Conservation (phyloP, 2,113 vertebrate species). For the Miniopterus natalensis region DNA sequence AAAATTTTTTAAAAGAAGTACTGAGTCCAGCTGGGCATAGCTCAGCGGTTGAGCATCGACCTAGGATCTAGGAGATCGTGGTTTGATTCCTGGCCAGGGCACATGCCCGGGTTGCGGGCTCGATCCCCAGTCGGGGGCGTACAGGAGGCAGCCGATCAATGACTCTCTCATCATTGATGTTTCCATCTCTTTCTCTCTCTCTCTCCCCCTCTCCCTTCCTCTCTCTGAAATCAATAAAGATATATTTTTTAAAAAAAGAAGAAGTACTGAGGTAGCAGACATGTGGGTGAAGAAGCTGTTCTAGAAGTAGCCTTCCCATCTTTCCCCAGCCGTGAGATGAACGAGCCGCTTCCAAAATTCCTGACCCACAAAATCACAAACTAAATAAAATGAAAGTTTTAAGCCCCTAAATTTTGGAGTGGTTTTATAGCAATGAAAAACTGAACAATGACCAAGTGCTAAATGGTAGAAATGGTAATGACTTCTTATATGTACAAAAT, state of each 20-base stretch:
- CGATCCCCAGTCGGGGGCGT: too few relatives aligned
- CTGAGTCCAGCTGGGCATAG: too few relatives aligned
- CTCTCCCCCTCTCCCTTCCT: too few relatives aligned
- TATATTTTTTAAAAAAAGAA: neutral
- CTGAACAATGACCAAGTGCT: neutral
- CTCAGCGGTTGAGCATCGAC: too few relatives aligned
- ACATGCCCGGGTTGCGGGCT: too few relatives aligned
- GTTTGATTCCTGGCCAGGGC: too few relatives aligned
- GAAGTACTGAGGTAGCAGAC: neutral
- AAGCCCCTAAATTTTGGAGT: neutral
- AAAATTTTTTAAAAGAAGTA: too few relatives aligned
- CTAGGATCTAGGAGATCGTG: too few relatives aligned
- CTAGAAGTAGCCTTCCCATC: neutral
- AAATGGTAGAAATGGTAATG: neutral
- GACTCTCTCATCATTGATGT: too few relatives aligned
- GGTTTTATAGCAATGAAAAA: constrained; percentile 10
- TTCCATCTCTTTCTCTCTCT: too few relatives aligned
- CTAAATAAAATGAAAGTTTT: neutral
- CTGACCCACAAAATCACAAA: neutral
- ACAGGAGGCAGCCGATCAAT: too few relatives aligned
- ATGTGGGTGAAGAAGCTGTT: neutral
- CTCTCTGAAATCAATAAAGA: neutral
- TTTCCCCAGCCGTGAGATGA: neutral
- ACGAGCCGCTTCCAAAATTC: neutral
- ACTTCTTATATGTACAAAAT: neutral